These are phyloP conservation scores for Aleiodes testaceus DNA, from an alignment of 2,888 invertebrate genomes.

Conservation along the genomic window DNA sequence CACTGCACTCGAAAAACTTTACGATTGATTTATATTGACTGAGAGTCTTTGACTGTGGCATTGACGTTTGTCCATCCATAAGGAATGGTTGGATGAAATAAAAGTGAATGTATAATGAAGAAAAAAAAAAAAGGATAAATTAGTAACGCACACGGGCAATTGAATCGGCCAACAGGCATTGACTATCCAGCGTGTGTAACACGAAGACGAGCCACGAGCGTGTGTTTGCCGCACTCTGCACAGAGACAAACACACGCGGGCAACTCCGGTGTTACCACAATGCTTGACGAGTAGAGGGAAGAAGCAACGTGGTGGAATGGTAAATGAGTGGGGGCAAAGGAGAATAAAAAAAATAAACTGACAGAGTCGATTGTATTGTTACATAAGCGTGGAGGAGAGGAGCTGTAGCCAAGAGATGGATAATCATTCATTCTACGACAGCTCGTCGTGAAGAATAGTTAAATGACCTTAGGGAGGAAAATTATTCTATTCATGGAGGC, in stretches of 20 bases:
- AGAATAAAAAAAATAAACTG: neutral
- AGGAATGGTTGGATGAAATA: neutral
- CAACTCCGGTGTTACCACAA: conserved; percentile 1
- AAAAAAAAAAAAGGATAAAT: conserved; percentile 23
- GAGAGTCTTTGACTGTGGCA: conserved; percentile 4
- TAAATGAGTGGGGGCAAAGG: neutral
- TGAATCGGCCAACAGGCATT: conserved; percentile 53
- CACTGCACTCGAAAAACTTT: conserved; percentile 15
- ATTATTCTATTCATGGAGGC: neutral
- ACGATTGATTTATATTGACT: conserved; percentile 6
- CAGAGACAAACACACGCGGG: conserved; percentile 23
- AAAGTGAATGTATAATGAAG: neutral
- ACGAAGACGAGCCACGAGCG: conserved; percentile 48
- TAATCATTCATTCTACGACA: conserved; percentile 16
- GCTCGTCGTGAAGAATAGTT: conserved; percentile 19
- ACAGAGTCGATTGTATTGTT: conserved; percentile 39
- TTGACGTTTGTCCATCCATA: neutral
- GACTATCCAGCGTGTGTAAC: conserved; percentile 53
- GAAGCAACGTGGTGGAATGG: conserved; percentile 22
- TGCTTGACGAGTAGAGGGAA: conserved; percentile 27
- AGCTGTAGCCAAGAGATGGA: conserved; percentile 6
- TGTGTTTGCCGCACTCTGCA: conserved; percentile 13
- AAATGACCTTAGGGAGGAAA: neutral
- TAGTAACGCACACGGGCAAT: conserved; percentile 46
- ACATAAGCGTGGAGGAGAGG: conserved; percentile 39